Base-by-base conservation (phyloP, 2,888 invertebrate species). In the Hoplodrina ambigua region DNA sequence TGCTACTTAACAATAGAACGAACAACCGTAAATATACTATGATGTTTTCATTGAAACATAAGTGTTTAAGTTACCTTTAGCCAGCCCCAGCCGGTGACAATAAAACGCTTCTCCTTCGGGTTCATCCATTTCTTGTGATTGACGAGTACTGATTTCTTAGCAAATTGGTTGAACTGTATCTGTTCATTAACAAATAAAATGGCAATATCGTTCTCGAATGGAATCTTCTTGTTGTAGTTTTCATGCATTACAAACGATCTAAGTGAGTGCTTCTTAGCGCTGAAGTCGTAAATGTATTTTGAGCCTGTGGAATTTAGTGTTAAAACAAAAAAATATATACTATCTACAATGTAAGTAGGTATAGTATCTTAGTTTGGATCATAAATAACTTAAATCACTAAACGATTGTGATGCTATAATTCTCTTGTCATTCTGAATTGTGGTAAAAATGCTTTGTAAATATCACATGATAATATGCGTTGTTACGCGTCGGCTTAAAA, bases 61-160 rank as follows among this genome's bases (percentile, higher is more conserved):
- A 1, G 5, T 6, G 17, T 15, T 54, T 19, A 19, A 20, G 2
- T 37, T 85, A 94, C 94, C 86, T 86, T 68, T 0, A 87, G 91
- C 88, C 83, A 88, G 2, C 94, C 94, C 94, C 94, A 94, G 2
- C 94, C 94, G n/a, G 88, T 87, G 2, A 88, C 92, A 10, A 76
- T 59, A 57, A 94, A 93, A 5, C 83, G 78, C 0, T 55, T 84
- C 57, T 90, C 85, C 0, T 50, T 66, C 5, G 59, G n/a, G 17
- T 72, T 80, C 91, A 92, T 93, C 94, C 94, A 94, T n/a, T 74
- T 73, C 0, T 76, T 61, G 53, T 80, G 81, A 60, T 86, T 77
- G 0, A 89, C 88, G 2, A 94, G 64, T 17, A 93, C 61, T 0
- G 87, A 93, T 58, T 90, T 93, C 76, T 92, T 87, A 2, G 85